Conservation (phyloP, 2,113 vertebrate species). For the rat (Rattus norvegicus) region GRCr8 NC_086031.1:44367001-44367500, state of each 20-base stretch:
- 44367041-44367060: no score
- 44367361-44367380: background rate
- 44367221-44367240: background rate
- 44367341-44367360: background rate
- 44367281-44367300: background rate
- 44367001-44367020: no score
- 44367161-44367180: no score
- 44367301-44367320: background rate
- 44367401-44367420: background rate
- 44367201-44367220: background rate
- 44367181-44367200: no score
- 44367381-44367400: background rate
- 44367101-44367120: no score
- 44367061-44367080: no score
- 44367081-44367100: no score
- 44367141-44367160: no score
- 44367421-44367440: background rate
- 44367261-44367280: background rate
- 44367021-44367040: no score
- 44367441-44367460: background rate
- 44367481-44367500: background rate
- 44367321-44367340: background rate
- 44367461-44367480: background rate
- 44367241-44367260: background rate
- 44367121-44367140: no score